A percentile compares a stretch with the other conserved stretches of the same genome.
These are phyloP conservation scores for Alca torda DNA, from an alignment of 2,797 vertebrate genomes.

Conservation along the genomic window DNA sequence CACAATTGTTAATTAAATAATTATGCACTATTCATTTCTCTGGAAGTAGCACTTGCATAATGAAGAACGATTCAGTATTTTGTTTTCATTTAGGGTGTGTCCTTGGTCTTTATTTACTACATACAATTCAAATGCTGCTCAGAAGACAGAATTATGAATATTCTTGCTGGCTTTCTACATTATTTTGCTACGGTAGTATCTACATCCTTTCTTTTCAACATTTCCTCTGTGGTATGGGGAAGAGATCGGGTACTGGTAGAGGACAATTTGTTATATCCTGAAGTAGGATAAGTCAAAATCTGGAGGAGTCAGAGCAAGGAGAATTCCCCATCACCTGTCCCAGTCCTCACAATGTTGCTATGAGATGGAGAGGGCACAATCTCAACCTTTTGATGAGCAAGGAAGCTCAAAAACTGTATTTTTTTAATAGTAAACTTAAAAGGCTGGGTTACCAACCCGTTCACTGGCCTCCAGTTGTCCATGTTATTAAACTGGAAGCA, in stretches of 20 bases:
- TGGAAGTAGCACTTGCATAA: slow-evolving; percentile 6
- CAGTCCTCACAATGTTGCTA: not conserved
- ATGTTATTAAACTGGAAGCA: not conserved
- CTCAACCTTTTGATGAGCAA: not conserved
- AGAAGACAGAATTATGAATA: not conserved
- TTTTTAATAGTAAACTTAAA: not conserved
- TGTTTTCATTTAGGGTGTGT: not conserved
- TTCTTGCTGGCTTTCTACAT: not conserved
- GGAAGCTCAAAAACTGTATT: not conserved
- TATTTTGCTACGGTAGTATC: not conserved
- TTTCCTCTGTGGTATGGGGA: not conserved
- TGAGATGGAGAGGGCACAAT: not conserved
- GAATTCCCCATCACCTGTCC: not conserved
- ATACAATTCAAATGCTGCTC: not conserved
- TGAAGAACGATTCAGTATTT: not conserved
- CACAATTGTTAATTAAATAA: slow-evolving; percentile 24
- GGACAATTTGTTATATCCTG: not conserved
- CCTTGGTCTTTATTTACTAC: not conserved
- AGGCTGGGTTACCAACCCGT: not conserved
- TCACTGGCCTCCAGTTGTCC: not conserved
- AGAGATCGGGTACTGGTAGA: not conserved
- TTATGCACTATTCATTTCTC: slow-evolving; percentile 5
- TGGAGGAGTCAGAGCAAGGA: not conserved
- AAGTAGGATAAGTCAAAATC: not conserved
- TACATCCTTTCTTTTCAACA: not conserved